Base-by-base conservation (phyloP, 2,113 vertebrate genomes). In the Lepisosteus oculatus region DNA sequence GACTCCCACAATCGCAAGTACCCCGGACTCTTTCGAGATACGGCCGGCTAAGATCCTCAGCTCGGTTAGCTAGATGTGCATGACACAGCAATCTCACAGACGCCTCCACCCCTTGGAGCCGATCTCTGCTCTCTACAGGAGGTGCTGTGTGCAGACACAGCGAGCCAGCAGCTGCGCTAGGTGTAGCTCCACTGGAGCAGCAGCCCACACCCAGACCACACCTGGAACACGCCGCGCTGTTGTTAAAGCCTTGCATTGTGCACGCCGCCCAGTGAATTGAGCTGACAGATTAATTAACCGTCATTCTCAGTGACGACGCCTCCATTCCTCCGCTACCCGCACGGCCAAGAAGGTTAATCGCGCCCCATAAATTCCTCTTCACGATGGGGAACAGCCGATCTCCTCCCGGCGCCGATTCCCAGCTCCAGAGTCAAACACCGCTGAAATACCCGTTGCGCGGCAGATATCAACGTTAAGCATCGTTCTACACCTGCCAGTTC, bases 211-310 rank as follows among this genome's bases (percentile, higher is more conserved):
- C 17, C 17, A 29, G 47, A 8, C 6, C n/a, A 41, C 44, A 11
- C 42, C 43, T 44, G 55, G 43, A 11, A 70, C 69, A 14, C 43
- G 3, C 17, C 56, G 51, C 6, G 11, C n/a, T n/a, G n/a, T n/a
- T 43, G 11, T 42, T n/a, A 45, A 51, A n/a, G 11, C 55, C 61
- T 3, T 2, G 9, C 55, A 66, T 8, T 64, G 4, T 17, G 42
- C 17, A 14, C 43, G 3, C 43, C 54, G 11, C 54, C 44, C 17
- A 13, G 8, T 73, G 67, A 67, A 42, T 7, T n/a, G 43, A 4
- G 56, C 5, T n/a, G 43, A 55, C 54, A 61, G 44, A 54, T 73
- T 68, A 54, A 61, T 13, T 68, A 43, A 14, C 57, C 9, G 55
- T 55, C n/a, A 2, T 3, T 29, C 17, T 29, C 17, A 1, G 17